phyloP scores from a whole-genome alignment of 1,140 invertebrate genomes.

The Ceratitis capitata region DNA sequence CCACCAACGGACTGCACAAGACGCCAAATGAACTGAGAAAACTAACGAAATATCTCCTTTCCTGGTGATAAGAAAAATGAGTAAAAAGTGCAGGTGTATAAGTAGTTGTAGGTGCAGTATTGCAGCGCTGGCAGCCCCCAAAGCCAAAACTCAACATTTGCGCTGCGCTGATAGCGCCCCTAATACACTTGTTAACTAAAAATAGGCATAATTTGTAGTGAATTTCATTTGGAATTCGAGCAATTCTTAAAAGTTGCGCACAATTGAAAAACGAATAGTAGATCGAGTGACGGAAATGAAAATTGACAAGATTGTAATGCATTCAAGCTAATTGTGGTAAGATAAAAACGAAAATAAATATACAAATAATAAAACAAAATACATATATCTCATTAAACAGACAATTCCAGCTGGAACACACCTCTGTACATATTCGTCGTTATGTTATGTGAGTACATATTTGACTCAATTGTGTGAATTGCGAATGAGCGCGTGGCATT shows the following conservation, averaged over 20 bases:
- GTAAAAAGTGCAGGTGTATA: neutral
- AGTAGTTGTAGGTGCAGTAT: neutral
- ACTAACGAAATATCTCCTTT: neutral
- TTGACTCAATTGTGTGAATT: too few relatives aligned
- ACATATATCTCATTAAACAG: too few relatives aligned
- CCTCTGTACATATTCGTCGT: too few relatives aligned
- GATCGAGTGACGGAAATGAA: neutral
- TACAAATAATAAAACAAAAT: too few relatives aligned
- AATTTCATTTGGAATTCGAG: neutral
- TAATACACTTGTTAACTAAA: neutral
- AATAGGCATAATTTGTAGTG: slow-evolving; percentile 20
- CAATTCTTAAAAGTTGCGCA: neutral
- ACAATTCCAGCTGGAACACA: too few relatives aligned
- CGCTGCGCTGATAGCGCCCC: neutral
- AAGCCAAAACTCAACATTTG: neutral
- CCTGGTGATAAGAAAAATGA: neutral
- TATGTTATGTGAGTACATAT: too few relatives aligned
- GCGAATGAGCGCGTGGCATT: too few relatives aligned
- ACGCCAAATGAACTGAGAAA: neutral
- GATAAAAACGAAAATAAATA: too few relatives aligned
- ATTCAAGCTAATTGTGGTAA: neutral
- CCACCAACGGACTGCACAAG: neutral
- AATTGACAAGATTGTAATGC: neutral
- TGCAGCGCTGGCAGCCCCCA: neutral
- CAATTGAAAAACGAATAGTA: neutral